Evolutionary conservation across 2,888 invertebrate species (phyloP), one percentile per base, ranked within the genome.

Genomic region (Ctenicera cuprea): DNA sequence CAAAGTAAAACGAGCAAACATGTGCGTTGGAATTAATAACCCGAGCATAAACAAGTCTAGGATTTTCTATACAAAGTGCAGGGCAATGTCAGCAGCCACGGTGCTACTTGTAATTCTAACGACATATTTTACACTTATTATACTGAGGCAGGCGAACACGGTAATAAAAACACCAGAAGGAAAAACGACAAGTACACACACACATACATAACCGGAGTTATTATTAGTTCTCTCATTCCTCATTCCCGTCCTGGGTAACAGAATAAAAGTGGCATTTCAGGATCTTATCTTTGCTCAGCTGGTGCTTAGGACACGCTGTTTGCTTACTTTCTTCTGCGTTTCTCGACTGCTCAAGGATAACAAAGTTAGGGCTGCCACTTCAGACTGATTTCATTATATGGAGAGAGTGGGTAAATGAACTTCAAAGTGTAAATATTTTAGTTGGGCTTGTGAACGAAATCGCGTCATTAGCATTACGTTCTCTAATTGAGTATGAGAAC

Each of bases 201-300:
- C 54, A 66, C 41, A 38, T 57, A 41, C 57, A 57, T 57, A 66
- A 66, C 66, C 43, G 41, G 66, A 68, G 67, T 57, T 68, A 59
- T 68, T 68, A 59, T 68, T 68, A 66, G 66, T 43, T 37, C 26
- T 65, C 14, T 64, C 54, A 30, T 67, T 57, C 59, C 59, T 68
- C 57, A 45, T 68, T 68, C 59, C 41, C 45, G 54, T 11, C 54
- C 66, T 61, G 18, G 16, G 41, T 30, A 57, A 30, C 59, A 48
- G 33, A n/a, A 67, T 43, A 67, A 43, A 57, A 68, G 67, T 61
- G 54, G 66, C 54, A 54, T 48, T 57, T 68, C 67, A 48, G 59
- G 67, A 68, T 59, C 59, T 68, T 68, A 68, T 68, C 67, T 68
- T 59, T 45, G 33, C 67, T 59, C 66, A 54, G 66, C 54, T 67